Evolutionary conservation across 35 echinoderm and acorn worm species (phyloP), one percentile per base, ranked within the genome.

Genomic region (Apostichopus japonicus): DNA sequence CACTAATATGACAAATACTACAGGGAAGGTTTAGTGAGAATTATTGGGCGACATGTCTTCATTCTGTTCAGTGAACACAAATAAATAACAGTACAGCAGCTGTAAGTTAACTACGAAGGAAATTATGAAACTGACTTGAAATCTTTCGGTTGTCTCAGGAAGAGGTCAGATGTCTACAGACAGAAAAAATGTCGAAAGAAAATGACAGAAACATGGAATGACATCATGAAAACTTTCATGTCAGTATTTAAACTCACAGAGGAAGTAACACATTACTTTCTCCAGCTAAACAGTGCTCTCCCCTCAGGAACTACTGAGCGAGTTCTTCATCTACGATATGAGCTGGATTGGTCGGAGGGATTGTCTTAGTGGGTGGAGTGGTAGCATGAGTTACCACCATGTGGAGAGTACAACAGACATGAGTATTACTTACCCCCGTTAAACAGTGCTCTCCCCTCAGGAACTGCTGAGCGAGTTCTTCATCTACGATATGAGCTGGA

Each of bases 221-320:
- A 44, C 33, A 44, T 33, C 27, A 33, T 44, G 2, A 44, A 44
- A 44, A 44, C 33, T 44, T 44, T 44, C 33, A 44, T 44, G 33
- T 44, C 33, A 44, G 33, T 44, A 44, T 44, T 44, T 44, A 44
- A 44, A 44, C 33, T 44, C 33, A 44, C 33, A 44, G 33, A 44
- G 33, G 33, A 44, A 44, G 33, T 4, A 44, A 1, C 33, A 33
- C 33, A 44, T 44, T 44, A 80, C 96, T 95, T 90, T 95, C 96
- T 54, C 97, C 97, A 82, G 89, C 24, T 54, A 98, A 79, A 81
- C 97, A 98, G 84, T 98, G 93, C 25, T 99, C 95, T 70, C 97
- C 97, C 44, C 52, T 79, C 0, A 99, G 27, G 83, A 99, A 99
- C 23, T 96, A 84, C 59, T 92, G 84, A 23, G 95, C 14, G 4